Evolutionary conservation across 2,888 invertebrate genomes (phyloP).

Genomic region (Lasioglossum morio): DNA sequence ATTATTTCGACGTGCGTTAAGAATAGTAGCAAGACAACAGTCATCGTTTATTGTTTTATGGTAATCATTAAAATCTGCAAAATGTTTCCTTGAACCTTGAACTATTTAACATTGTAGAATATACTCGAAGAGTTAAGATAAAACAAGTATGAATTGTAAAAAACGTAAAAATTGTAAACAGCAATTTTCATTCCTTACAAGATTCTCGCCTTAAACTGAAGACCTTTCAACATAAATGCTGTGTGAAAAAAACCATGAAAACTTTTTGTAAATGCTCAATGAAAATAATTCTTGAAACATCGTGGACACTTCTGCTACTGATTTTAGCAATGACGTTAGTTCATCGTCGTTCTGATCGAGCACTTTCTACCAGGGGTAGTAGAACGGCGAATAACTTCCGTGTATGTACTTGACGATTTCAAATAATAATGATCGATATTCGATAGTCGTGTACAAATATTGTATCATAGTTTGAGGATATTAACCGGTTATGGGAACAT

Average conservation of each 20-base stretch:
- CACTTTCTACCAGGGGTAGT: neutral
- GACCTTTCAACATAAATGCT: neutral
- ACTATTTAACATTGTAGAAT: neutral
- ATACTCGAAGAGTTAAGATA: neutral
- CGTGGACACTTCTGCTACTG: neutral
- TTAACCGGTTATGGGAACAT: conserved; percentile 48
- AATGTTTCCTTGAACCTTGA: neutral
- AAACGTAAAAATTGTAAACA: neutral
- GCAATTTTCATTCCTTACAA: neutral
- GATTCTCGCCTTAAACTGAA: neutral
- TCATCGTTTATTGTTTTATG: too few relatives aligned
- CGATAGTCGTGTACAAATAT: conserved; percentile 16
- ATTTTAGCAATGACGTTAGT: neutral
- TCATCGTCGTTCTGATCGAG: neutral
- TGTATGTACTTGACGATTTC: conserved; percentile 14
- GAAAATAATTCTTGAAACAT: neutral
- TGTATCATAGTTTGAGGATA: conserved; percentile 46
- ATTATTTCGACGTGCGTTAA: too few relatives aligned
- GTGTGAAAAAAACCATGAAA: neutral
- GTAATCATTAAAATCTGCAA: too few relatives aligned
- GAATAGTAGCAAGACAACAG: too few relatives aligned
- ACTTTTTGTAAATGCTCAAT: neutral
- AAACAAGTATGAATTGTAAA: neutral
- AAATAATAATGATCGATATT: conserved; percentile 6
- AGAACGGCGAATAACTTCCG: conserved; percentile 13